These are phyloP conservation scores for Rhamnusium bicolor DNA, from an alignment of 2,888 invertebrate genomes.

Conservation along the genomic window DNA sequence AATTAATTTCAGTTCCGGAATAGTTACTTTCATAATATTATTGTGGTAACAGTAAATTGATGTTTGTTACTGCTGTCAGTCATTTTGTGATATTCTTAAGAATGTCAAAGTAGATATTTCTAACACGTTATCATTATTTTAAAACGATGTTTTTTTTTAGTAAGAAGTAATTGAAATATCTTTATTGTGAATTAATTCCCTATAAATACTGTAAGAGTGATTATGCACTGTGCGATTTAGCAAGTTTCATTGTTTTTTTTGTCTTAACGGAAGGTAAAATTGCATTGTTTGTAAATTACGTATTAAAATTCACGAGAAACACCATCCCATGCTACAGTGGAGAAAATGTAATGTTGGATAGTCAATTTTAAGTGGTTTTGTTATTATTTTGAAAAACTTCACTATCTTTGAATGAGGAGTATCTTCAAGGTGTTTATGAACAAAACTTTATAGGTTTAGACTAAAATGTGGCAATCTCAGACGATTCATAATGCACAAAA, in stretches of 20 bases:
- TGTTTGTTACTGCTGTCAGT: constrained; percentile 54
- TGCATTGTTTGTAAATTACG: constrained; percentile 2
- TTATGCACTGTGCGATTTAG: background rate
- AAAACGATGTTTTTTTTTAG: constrained; percentile 48
- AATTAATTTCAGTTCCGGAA: too few relatives aligned
- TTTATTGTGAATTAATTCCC: constrained; percentile 9
- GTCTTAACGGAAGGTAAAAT: constrained; percentile 9
- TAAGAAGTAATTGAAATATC: constrained; percentile 42
- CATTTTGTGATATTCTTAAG: constrained; percentile 53
- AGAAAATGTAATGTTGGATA: background rate
- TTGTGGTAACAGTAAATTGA: background rate
- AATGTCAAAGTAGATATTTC: constrained; percentile 34
- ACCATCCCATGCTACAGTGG: background rate
- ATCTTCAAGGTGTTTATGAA: constrained; percentile 13
- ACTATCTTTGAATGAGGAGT: background rate
- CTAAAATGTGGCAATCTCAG: constrained; percentile 49
- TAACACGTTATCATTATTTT: constrained; percentile 36
- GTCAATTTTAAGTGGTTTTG: background rate
- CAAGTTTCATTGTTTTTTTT: constrained; percentile 14
- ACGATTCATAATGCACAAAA: constrained; percentile 53
- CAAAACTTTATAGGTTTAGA: background rate
- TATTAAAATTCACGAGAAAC: background rate
- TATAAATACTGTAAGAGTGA: constrained; percentile 6
- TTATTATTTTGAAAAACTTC: background rate
- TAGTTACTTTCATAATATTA: background rate